phyloP scores from a whole-genome alignment of 2,797 vertebrate genomes.

The Coregonus suidteri region DNA sequence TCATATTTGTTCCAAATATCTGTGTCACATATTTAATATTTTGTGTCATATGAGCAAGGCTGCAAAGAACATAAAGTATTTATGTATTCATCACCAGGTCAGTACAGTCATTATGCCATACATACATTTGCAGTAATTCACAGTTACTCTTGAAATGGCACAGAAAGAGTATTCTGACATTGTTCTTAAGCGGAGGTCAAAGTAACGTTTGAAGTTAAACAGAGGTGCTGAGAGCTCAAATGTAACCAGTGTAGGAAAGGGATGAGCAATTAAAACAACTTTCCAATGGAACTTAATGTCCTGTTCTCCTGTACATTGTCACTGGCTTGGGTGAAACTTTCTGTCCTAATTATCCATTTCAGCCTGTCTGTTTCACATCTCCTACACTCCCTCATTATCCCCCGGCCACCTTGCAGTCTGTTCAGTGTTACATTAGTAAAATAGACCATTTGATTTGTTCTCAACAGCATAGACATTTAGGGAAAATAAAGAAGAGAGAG shows the following conservation, averaged over 20 bases:
- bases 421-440: slow-evolving; percentile 78
- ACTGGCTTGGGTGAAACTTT: slow-evolving; percentile 76
- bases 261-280: slow-evolving; percentile 63
- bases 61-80: slow-evolving; percentile 35
- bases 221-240: slow-evolving; percentile 61
- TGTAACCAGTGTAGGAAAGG: slow-evolving; percentile 70
- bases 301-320: slow-evolving; percentile 75
- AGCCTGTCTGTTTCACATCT: slow-evolving; percentile 79
- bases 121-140: slow-evolving; percentile 43
- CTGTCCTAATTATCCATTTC: slow-evolving; percentile 85
- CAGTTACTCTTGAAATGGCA: slow-evolving; percentile 53
- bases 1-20: slow-evolving; percentile 57
- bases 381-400: slow-evolving; percentile 76
- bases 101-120: slow-evolving; percentile 56
- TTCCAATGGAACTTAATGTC: slow-evolving; percentile 77
- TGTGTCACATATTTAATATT: background rate
- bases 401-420: slow-evolving; percentile 70
- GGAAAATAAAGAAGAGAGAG: slow-evolving; percentile 33
- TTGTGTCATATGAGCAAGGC: slow-evolving; percentile 1
- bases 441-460: slow-evolving; percentile 78
- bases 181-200: slow-evolving; percentile 49
- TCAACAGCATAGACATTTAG: slow-evolving; percentile 66
- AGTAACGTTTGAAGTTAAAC: slow-evolving; percentile 56
- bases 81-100: slow-evolving; percentile 50
- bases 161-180: slow-evolving; percentile 64